Evolutionary conservation across 1,140 invertebrate species (phyloP), one percentile per base, ranked within the genome.

Genomic region (Trichonephila inaurata): DNA sequence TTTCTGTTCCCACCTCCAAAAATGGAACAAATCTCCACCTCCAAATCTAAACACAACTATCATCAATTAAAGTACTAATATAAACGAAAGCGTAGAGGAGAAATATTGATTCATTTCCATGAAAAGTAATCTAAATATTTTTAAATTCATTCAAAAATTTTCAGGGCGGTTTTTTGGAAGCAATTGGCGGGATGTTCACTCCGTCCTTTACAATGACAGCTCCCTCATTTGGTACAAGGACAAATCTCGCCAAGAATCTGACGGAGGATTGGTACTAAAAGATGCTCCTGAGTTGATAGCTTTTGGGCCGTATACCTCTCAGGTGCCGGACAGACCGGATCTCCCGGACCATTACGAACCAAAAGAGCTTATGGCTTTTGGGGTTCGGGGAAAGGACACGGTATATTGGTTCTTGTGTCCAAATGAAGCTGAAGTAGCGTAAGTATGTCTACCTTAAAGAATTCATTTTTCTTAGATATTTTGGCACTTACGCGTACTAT

Each of bases 141-240:
- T 91, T 92, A 72, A 1, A 10, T 69, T 12, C 66, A 12, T 69
- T 69, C 64, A 51, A 51, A 51, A 51, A 7, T 51, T 51, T 44
- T 94, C 96, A 98, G 97, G 97, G 91, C 97, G 97, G 95, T 96
- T 97, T 94, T 96, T 98, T 89, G 97, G 97, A 96, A 97, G 97
- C 95, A 96, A 97, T n/a, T 98, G 97, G 97, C 96, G 97, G 12
- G 97, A 98, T 95, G 97, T 98, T 95, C 98, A 97, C 97, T 97
- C 97, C 72, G 97, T 98, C 58, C 96, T 98, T 12, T 98, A 97
- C 95, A 97, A 98, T 94, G 97, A 98, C 95, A 97, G 97, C 7
- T 97, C 97, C 21, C 96, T 98, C 95, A 97, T 97, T 12, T 98
- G 97, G 97, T 98, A 97, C 95, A 97, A 97, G 95, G 97, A 97